phyloP scores from a whole-genome alignment of 2,113 vertebrate species.

The Pampusana beccarii region DNA sequence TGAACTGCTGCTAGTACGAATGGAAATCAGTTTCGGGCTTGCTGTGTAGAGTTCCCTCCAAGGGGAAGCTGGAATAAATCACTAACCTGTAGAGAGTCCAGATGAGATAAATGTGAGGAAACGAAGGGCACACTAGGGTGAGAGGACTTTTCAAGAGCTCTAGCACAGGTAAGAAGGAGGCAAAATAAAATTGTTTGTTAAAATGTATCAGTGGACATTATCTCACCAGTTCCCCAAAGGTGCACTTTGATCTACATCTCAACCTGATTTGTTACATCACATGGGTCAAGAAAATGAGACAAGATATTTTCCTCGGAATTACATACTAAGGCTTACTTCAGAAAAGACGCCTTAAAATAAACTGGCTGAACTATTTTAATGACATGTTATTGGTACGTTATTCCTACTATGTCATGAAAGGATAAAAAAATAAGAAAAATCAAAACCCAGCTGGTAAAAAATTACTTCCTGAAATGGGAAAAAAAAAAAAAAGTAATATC shows the following conservation, averaged over 20 bases:
- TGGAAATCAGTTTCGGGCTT: neutral
- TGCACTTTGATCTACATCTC: neutral
- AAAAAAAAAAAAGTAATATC: neutral
- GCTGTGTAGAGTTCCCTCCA: neutral
- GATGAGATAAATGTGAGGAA: neutral
- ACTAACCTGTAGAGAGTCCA: neutral
- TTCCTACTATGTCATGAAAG: neutral
- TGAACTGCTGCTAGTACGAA: neutral
- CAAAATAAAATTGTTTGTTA: neutral
- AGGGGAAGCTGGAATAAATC: slow-evolving; percentile 5
- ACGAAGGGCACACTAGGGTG: neutral
- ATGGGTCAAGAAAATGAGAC: neutral
- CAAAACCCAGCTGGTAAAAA: neutral
- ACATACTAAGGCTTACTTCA: neutral
- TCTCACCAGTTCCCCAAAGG: neutral
- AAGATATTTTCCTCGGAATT: neutral
- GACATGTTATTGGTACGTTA: neutral
- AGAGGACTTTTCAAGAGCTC: neutral
- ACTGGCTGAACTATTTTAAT: neutral
- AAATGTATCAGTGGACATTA: neutral
- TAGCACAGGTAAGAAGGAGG: neutral
- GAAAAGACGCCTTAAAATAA: neutral
- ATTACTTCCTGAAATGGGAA: neutral
- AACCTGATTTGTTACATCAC: neutral
- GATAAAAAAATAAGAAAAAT: neutral